Evolutionary conservation across 2,888 invertebrate genomes (phyloP), one percentile per base, ranked within the genome.

Genomic region (Callinectes sapidus): DNA sequence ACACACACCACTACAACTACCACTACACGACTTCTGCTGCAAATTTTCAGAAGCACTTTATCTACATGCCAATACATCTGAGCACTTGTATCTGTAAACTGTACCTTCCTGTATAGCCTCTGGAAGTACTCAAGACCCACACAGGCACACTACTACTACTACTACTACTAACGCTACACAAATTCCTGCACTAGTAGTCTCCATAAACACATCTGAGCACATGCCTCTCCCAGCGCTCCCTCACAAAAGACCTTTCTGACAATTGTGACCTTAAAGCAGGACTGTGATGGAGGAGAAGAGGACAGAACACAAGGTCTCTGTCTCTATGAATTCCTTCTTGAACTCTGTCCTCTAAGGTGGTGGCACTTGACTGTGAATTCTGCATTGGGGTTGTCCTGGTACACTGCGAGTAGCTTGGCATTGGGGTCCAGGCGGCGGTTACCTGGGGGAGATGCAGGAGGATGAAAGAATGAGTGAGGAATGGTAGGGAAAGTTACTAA

Each of bases 311-410:
- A 32, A 28, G 5, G 48, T 54, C 28, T 39, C 48, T n/a, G 81
- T 18, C 81, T 81, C 81, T 90, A 92, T 10, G 77, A 90, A 48
- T 66, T 90, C 85, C 77, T 92, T 28, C 86, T 81, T 14, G 66
- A 18, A 10, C 89, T 35, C 23, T 90, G 55, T 0, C 93, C 93
- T 32, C 87, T 91, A 16, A 39, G 91, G 94, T 95, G 95, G 94
- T 95, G 95, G 90, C 95, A 96, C 89, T 95, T 95, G 14, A 96
- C 95, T 8, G 95, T 94, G 95, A 95, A 96, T 90, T 95, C 95
- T 48, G 95, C 95, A 92, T 95, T 95, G 10, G 95, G 95, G 93
- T 96, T 96, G 92, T 95, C 95, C 91, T 95, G 95, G 94, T 95
- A 95, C 0, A 95, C 95, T 13, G 95, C 95, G 93, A 95, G 94